These are phyloP conservation scores for Notiomystis cincta DNA, from an alignment of 2,113 vertebrate genomes.

Conservation along the genomic window DNA sequence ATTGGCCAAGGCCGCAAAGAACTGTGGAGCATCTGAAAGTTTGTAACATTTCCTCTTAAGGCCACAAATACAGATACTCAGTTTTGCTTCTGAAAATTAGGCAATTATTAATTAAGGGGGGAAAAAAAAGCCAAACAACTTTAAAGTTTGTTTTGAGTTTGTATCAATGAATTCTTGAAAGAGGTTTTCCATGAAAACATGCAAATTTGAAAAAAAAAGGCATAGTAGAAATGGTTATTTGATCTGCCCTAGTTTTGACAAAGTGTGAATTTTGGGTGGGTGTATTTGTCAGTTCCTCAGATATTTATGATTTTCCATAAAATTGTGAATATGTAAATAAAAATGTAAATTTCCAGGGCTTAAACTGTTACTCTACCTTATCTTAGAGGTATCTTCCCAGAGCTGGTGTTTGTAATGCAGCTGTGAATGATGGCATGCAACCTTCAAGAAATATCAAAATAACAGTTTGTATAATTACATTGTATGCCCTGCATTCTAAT, in stretches of 20 bases:
- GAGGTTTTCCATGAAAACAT: not conserved
- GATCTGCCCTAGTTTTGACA: not conserved
- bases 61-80: not conserved
- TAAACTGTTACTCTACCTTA: not conserved
- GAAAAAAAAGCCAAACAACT: not conserved
- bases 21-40: not conserved
- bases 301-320: not conserved
- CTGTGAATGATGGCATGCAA: not conserved
- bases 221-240: not conserved
- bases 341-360: not conserved
- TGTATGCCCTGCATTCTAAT: not conserved
- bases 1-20: not conserved
- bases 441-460: constrained; percentile 13
- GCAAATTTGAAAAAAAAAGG: not conserved
- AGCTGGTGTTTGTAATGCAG: not conserved
- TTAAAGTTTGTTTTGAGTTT: not conserved
- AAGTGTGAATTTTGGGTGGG: not conserved
- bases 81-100: not conserved
- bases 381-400: not conserved
- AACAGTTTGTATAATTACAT: not conserved
- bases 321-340: too few species aligned
- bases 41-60: not conserved
- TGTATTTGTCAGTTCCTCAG: not conserved
- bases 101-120: rapidly evolving
- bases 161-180: not conserved